These are phyloP conservation scores for Tetramorium alpestre DNA, from an alignment of 1,140 invertebrate species.

Conservation along the genomic window DNA sequence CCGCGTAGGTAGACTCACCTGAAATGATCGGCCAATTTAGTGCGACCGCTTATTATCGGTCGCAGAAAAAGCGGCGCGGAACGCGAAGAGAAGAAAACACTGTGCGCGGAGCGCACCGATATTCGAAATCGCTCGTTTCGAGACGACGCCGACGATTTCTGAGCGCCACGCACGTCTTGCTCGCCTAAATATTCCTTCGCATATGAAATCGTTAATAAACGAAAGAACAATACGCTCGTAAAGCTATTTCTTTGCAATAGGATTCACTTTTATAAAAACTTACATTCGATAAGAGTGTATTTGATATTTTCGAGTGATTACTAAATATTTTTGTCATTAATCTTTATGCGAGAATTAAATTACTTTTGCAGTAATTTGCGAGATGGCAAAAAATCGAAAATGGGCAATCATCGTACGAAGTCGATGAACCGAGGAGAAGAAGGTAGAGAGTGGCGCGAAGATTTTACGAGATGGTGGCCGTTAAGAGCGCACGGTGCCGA, in stretches of 20 bases:
- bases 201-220: not conserved
- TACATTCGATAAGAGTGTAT: not conserved
- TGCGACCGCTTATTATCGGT: conserved; percentile 71
- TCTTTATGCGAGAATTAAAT: not conserved
- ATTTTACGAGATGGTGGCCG: conserved; percentile 66
- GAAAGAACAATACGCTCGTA: too few relatives aligned
- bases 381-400: conserved; percentile 8
- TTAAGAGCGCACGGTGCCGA: conserved; percentile 66
- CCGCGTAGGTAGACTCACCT: conserved; percentile 36
- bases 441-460: conserved; percentile 48
- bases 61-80: conserved; percentile 54
- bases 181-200: conserved; percentile 3
- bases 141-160: not conserved
- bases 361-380: not conserved
- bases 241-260: not conserved
- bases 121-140: conserved; percentile 34
- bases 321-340: not conserved
- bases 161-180: not conserved
- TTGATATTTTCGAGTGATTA: not conserved
- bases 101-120: conserved; percentile 44
- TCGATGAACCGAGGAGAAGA: conserved; percentile 30
- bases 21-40: conserved; percentile 64
- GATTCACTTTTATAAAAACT: not conserved
- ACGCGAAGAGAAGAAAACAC: conserved; percentile 58
- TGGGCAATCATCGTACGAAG: not conserved